phyloP scores from a whole-genome alignment of 1,140 invertebrate genomes.

The Nephotettix cincticeps region DNA sequence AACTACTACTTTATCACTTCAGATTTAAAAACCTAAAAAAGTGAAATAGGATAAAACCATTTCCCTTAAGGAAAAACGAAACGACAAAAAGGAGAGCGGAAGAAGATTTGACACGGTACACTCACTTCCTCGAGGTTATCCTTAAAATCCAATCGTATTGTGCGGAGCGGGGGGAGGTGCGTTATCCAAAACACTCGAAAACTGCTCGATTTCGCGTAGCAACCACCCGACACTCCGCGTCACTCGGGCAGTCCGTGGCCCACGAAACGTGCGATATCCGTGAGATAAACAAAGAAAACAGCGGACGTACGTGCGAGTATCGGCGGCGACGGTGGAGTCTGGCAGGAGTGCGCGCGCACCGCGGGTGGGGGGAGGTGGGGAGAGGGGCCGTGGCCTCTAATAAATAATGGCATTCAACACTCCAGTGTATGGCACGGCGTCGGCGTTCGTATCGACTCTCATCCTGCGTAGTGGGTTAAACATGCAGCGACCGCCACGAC shows the following conservation, averaged over 20 bases:
- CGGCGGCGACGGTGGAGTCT: too few relatives aligned
- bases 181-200: background rate
- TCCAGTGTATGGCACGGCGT: background rate
- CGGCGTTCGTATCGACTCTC: background rate
- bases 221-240: too few relatives aligned
- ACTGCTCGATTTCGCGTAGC: too few relatives aligned
- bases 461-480: background rate
- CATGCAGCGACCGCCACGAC: too few relatives aligned
- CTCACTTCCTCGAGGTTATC: constrained; percentile 9
- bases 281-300: background rate
- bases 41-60: too few relatives aligned
- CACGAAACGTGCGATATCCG: background rate
- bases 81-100: too few relatives aligned
- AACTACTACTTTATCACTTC: too few relatives aligned
- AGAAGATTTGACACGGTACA: too few relatives aligned
- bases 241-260: background rate
- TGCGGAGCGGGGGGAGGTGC: background rate
- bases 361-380: background rate
- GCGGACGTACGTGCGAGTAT: background rate
- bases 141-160: background rate
- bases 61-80: too few relatives aligned
- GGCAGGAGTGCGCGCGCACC: background rate
- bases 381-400: background rate
- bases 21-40: too few relatives aligned
- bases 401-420: constrained; percentile 23